These are phyloP conservation scores for Urophycis tenuis DNA, from an alignment of 2,797 vertebrate genomes.

Conservation along the genomic window DNA sequence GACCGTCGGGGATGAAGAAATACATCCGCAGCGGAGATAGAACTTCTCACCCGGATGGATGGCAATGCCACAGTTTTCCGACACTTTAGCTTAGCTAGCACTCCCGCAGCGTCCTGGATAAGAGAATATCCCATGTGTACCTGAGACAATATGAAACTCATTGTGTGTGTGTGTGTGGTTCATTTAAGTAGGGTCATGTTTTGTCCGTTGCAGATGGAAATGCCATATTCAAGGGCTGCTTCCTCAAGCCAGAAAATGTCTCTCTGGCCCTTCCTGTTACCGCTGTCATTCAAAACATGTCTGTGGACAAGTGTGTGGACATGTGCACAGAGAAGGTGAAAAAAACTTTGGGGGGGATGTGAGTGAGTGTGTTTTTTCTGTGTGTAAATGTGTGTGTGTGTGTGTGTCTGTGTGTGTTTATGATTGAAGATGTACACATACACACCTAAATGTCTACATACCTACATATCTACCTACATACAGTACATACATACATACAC, in stretches of 20 bases:
- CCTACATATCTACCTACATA: background rate
- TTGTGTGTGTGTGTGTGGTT: background rate
- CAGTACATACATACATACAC: background rate
- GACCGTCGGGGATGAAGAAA: background rate
- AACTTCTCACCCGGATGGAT: background rate
- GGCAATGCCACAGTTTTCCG: background rate
- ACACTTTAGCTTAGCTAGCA: background rate
- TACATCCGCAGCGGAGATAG: background rate
- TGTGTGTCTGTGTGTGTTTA: background rate
- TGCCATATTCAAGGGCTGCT: constrained; percentile 92
- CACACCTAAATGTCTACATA: too few species aligned
- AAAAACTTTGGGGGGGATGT: background rate
- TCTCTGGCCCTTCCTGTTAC: constrained; percentile 82
- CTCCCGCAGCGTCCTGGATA: background rate
- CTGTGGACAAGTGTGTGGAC: constrained; percentile 94
- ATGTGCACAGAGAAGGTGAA: constrained; percentile 89
- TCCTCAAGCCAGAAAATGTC: constrained; percentile 79
- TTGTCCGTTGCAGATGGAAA: constrained; percentile 80
- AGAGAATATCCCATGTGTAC: background rate
- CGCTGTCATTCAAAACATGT: constrained; percentile 85
- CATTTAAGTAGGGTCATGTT: background rate
- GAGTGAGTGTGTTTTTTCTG: background rate
- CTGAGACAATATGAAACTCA: background rate
- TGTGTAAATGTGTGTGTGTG: constrained; percentile 4
- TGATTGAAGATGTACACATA: background rate